These are phyloP conservation scores for Anastatus disparis DNA, from an alignment of 1,140 invertebrate species.

Conservation along the genomic window DNA sequence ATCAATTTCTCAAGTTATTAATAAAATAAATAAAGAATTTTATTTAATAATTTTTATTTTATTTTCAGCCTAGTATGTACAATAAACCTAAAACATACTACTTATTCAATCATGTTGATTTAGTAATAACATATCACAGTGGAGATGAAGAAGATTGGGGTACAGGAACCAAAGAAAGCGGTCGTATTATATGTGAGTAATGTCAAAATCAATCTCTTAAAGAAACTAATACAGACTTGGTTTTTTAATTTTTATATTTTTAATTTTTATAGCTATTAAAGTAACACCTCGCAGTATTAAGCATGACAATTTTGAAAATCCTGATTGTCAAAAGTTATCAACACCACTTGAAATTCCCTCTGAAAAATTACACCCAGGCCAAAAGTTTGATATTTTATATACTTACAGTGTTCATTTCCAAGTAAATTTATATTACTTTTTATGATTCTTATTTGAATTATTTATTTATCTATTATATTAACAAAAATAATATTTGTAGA, in stretches of 20 bases:
- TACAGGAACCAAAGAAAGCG: conserved; percentile 78
- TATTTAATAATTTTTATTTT: conserved; percentile 12
- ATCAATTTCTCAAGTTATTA: neutral
- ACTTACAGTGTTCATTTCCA: conserved; percentile 88
- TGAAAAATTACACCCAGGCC: conserved; percentile 64
- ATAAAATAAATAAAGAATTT: neutral
- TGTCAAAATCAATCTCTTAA: conserved; percentile 16
- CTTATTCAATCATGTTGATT: conserved; percentile 96
- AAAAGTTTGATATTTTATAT: conserved; percentile 80
- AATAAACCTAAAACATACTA: conserved; percentile 82
- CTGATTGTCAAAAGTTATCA: conserved; percentile 69
- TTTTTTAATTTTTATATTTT: neutral
- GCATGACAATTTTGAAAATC: conserved; percentile 66
- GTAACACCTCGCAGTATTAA: conserved; percentile 83
- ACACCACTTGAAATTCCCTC: conserved; percentile 75
- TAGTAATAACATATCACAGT: conserved; percentile 93
- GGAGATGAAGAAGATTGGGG: conserved; percentile 88
- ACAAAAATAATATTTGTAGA: conserved; percentile 55
- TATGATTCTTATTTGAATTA: neutral
- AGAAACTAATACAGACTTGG: neutral
- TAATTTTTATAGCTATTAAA: conserved; percentile 71
- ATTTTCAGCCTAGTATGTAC: conserved; percentile 55
- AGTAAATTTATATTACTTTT: conserved; percentile 61
- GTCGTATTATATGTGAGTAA: conserved; percentile 84
- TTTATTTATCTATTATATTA: neutral